Evolutionary conservation across 2,888 invertebrate genomes (phyloP).

Genomic region (Neoitamus cyanurus): DNA sequence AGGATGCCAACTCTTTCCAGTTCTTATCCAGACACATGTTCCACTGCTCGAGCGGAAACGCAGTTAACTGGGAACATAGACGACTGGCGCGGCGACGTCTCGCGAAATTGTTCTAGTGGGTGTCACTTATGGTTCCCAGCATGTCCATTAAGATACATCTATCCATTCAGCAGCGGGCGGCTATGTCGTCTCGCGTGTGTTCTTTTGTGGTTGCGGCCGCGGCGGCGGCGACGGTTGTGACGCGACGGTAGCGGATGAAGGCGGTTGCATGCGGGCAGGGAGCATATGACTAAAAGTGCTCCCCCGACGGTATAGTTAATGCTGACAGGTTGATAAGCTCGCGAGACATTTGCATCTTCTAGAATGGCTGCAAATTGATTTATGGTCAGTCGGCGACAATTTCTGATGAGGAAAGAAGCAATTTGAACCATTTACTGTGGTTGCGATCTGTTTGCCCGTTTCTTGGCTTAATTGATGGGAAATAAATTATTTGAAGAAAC

Average conservation of each 20-base stretch:
- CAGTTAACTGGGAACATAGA: not conserved
- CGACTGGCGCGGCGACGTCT: constrained; percentile 8
- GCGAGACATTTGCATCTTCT: constrained; percentile 42
- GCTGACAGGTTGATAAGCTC: constrained; percentile 37
- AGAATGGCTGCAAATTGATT: constrained; percentile 43
- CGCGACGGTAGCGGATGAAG: not conserved
- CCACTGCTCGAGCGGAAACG: constrained; percentile 4
- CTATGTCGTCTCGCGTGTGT: not conserved
- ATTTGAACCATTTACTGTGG: constrained; percentile 21
- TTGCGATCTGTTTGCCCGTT: constrained; percentile 17
- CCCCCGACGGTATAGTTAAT: constrained; percentile 11
- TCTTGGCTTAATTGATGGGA: constrained; percentile 26
- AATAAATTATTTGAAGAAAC: constrained; percentile 26
- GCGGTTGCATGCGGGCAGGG: not conserved
- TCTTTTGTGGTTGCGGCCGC: not conserved
- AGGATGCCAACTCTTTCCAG: not conserved
- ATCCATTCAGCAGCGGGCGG: not conserved
- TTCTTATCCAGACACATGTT: not conserved
- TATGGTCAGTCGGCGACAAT: constrained; percentile 37
- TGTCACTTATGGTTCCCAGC: constrained; percentile 31
- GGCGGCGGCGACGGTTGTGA: not conserved
- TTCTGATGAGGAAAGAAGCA: constrained; percentile 40
- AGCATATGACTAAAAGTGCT: not conserved
- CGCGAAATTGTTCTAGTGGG: constrained; percentile 25
- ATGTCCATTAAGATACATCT: constrained; percentile 2